These are phyloP conservation scores for Tadarida brasiliensis DNA, from an alignment of 2,797 vertebrate genomes.

Conservation along the genomic window DNA sequence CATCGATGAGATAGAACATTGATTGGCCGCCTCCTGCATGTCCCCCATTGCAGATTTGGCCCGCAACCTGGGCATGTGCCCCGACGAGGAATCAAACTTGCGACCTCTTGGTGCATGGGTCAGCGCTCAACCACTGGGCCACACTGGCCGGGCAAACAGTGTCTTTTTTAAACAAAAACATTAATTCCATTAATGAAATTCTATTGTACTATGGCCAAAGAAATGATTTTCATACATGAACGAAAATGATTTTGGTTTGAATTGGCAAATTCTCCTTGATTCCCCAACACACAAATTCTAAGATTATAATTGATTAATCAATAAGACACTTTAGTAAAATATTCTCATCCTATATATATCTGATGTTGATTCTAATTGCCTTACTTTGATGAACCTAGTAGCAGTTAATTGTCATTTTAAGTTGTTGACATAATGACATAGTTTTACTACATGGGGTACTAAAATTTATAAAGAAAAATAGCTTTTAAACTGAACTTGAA, in stretches of 20 bases:
- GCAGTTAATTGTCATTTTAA: not conserved
- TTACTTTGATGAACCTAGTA: not conserved
- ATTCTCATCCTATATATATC: not conserved
- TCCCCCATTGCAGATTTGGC: no score
- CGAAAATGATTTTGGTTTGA: conserved; percentile 20
- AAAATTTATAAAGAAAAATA: conserved; percentile 4
- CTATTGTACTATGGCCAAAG: not conserved
- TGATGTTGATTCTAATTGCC: not conserved
- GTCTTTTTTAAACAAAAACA: conserved; percentile 8
- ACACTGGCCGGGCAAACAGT: not conserved
- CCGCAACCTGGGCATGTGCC: no score
- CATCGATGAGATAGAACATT: no score
- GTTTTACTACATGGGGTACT: not conserved
- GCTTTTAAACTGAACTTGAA: not conserved
- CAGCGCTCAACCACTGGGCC: no score
- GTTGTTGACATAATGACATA: not conserved
- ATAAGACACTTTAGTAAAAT: not conserved
- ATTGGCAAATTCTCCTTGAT: not conserved
- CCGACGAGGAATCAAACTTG: no score
- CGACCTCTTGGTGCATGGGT: no score
- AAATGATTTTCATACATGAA: not conserved
- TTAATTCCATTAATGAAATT: not conserved
- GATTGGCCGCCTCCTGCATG: no score
- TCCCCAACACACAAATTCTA: not conserved
- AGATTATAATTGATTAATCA: not conserved